Base-by-base conservation (phyloP, 2,888 invertebrate genomes). In the Unio pictorum region DNA sequence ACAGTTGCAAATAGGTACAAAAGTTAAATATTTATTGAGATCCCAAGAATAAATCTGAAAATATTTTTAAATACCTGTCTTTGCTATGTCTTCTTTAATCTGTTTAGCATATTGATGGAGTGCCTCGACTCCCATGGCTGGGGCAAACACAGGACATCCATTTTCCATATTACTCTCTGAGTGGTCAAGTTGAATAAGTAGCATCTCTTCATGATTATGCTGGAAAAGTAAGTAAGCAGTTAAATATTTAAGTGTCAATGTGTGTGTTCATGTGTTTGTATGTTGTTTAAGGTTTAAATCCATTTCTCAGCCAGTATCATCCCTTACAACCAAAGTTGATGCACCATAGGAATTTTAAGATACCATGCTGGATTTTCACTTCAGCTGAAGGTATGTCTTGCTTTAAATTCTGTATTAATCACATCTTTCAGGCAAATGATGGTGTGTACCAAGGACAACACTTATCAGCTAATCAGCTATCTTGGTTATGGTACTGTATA, bases 141-240 rank as follows among this genome's bases (percentile, higher is more conserved):
- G 86, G 80, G 90, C 79, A 81, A 92, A 75, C 81, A 91, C 74
- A 74, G 92, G 89, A 83, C 92, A 92, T 45, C 90, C 91, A 1
- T 90, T 90, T 57, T 93, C 92, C 64, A 90, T 88, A 4, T 90
- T 87, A 64, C 91, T 88, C 1, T 89, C 83, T 0, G 93, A 93
- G 83, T 93, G 91, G 28, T 93, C 91, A n/a, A 95, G 89, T 30
- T 94, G 93, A 0, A 93, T 93, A 70, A 92, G 91, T 72, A 95
- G 88, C 76, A 94, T 94, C 1, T 92, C 92, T 20, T 93, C 91
- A 26, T 95, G 92, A 23, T 92, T 92, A 77, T 79, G 74, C 89
- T 88, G 73, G 8, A 82, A 74, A 67, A 11, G 15, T 61, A 17
- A 62, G 28, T 60, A n/a, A 55, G 34, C n/a, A n/a, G 18, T 54